These are phyloP conservation scores for Cephus nigrinus DNA, from an alignment of 2,888 invertebrate species.

Conservation along the genomic window DNA sequence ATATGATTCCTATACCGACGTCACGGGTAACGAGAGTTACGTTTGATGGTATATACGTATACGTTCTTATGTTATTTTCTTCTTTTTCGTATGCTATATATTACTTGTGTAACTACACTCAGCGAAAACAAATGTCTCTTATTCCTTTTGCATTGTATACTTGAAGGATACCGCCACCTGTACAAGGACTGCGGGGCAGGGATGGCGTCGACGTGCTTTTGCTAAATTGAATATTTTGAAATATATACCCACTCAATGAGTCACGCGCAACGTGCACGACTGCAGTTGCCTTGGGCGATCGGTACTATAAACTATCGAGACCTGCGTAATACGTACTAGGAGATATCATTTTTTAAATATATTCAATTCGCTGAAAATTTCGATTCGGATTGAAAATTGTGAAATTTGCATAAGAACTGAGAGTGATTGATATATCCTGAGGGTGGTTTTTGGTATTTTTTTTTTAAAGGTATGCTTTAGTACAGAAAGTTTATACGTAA, in stretches of 20 bases:
- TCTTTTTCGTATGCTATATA: neutral
- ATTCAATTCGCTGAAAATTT: no score
- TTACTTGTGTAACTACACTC: neutral
- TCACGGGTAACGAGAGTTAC: neutral
- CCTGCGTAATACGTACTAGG: no score
- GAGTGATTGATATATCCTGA: no score
- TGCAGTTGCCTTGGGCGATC: neutral
- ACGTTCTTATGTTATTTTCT: neutral
- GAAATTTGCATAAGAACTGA: neutral
- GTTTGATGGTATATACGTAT: neutral
- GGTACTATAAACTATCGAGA: neutral
- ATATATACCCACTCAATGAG: neutral
- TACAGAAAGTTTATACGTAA: neutral
- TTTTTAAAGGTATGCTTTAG: neutral
- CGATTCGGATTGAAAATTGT: no score
- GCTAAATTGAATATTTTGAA: neutral
- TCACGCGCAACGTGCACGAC: neutral
- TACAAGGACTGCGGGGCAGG: neutral
- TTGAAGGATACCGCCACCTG: neutral
- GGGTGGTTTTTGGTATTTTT: neutral
- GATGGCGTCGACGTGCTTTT: neutral
- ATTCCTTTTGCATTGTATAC: neutral
- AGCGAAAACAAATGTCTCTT: neutral
- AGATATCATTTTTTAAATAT: no score
- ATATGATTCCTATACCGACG: neutral